Conservation (phyloP, 1,140 invertebrate genomes). For the Bombus consobrinus region DNA sequence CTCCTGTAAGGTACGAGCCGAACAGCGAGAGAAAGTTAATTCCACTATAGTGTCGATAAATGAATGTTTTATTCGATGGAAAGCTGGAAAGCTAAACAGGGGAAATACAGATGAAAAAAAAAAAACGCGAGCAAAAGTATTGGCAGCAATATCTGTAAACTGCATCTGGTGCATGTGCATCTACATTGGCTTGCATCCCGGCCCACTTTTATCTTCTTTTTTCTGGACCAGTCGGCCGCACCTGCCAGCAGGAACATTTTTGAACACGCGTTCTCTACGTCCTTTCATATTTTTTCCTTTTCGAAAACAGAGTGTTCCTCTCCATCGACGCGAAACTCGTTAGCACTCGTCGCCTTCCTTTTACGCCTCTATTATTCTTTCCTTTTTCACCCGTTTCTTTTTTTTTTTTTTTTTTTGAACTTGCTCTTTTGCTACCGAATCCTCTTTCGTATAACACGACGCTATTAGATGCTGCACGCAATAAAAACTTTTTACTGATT, state of each 20-base stretch:
- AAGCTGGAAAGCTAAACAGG: neutral
- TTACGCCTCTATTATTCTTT: neutral
- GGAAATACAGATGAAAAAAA: neutral
- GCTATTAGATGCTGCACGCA: no score
- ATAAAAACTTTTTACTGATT: neutral
- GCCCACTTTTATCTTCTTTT: conserved; percentile 42
- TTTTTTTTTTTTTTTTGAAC: neutral
- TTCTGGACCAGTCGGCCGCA: conserved; percentile 45
- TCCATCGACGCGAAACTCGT: conserved; percentile 2
- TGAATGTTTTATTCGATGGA: neutral
- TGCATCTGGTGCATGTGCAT: conserved; percentile 43
- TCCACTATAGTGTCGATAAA: neutral
- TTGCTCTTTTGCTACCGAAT: neutral
- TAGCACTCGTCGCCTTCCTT: neutral
- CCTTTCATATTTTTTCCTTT: conserved; percentile 16
- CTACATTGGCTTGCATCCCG: conserved; percentile 47
- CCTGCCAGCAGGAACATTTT: conserved; percentile 44
- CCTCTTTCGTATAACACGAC: neutral
- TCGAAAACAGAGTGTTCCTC: neutral
- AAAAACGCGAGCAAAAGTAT: conserved; percentile 9
- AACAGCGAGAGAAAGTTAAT: neutral
- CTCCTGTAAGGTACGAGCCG: no score
- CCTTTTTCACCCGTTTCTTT: neutral
- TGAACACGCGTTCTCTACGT: conserved; percentile 28
- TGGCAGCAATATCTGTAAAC: conserved; percentile 37